phyloP scores from a whole-genome alignment of 1,140 invertebrate genomes.

The Nixonia krombeini region DNA sequence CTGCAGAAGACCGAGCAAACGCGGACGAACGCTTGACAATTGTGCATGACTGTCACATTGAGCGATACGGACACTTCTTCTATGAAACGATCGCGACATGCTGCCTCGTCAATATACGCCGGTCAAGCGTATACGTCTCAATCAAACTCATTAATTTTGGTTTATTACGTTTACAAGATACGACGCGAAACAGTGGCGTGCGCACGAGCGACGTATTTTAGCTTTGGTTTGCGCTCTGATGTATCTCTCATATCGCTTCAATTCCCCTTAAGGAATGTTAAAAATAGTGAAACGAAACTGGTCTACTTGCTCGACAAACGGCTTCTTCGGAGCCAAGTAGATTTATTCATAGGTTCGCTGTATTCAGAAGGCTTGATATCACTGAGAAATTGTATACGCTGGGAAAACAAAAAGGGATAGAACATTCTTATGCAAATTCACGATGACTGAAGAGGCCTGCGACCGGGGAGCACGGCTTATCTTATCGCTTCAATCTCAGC shows the following conservation, averaged over 20 bases:
- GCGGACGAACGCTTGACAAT: neutral
- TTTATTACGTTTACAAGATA: too few relatives aligned
- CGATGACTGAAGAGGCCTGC: neutral
- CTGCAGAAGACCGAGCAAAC: neutral
- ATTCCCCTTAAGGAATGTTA: conserved; percentile 45
- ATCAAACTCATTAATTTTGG: too few relatives aligned
- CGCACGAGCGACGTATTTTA: conserved; percentile 7
- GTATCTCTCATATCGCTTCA: conserved; percentile 44
- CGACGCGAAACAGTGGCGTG: neutral
- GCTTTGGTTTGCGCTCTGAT: conserved; percentile 26
- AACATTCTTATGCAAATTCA: conserved; percentile 2
- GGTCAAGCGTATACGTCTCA: too few relatives aligned
- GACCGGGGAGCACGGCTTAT: neutral
- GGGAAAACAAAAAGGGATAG: neutral
- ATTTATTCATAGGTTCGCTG: conserved; percentile 51
- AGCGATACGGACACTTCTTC: too few relatives aligned
- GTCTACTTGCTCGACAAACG: conserved; percentile 48
- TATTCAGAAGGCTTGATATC: conserved; percentile 47
- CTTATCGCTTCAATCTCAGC: neutral
- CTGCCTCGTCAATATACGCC: too few relatives aligned
- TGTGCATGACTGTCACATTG: neutral
- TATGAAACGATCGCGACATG: too few relatives aligned
- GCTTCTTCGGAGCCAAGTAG: conserved; percentile 42
- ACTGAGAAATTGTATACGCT: conserved; percentile 43
- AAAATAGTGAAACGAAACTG: conserved; percentile 50